Evolutionary conservation across 1,140 invertebrate species (phyloP).

Genomic region (Trichomalopsis sarcophagae): DNA sequence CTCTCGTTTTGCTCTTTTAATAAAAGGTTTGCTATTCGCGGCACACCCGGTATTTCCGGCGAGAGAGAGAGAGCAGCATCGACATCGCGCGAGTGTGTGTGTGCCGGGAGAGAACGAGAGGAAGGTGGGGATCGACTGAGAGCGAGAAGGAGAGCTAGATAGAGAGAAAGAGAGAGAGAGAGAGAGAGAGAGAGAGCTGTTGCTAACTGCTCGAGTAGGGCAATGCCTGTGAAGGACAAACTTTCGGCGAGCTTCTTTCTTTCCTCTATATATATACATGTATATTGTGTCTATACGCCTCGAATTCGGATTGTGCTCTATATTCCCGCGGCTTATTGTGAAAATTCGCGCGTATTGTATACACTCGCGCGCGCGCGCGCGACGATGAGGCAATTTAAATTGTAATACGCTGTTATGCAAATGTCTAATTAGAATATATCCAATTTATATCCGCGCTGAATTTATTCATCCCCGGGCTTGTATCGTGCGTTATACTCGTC

Average conservation of each 20-base stretch:
- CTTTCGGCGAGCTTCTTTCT: conserved; percentile 54
- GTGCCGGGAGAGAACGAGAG: neutral
- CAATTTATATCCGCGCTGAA: too few relatives aligned
- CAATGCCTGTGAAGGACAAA: conserved; percentile 63
- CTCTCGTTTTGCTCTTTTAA: conserved; percentile 47
- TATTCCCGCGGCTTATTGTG: too few relatives aligned
- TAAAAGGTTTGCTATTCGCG: conserved; percentile 54
- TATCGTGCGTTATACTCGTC: too few relatives aligned
- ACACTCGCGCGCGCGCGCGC: too few relatives aligned
- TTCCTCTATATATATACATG: conserved; percentile 6
- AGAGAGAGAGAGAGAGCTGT: conserved; percentile 58
- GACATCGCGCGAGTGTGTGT: neutral
- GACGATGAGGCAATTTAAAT: too few relatives aligned
- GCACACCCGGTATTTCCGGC: conserved; percentile 69
- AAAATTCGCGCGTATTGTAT: too few relatives aligned
- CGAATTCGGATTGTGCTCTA: too few relatives aligned
- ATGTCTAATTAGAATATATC: too few relatives aligned
- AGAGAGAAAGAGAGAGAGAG: conserved; percentile 28
- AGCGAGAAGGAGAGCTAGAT: neutral
- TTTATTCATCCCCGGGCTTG: too few relatives aligned
- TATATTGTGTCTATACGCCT: too few relatives aligned
- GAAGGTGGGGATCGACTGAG: neutral
- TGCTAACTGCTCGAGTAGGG: conserved; percentile 68
- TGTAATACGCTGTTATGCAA: too few relatives aligned
- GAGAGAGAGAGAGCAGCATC: conserved; percentile 26